These are phyloP conservation scores for Apis florea DNA, from an alignment of 1,140 invertebrate genomes.

Conservation along the genomic window DNA sequence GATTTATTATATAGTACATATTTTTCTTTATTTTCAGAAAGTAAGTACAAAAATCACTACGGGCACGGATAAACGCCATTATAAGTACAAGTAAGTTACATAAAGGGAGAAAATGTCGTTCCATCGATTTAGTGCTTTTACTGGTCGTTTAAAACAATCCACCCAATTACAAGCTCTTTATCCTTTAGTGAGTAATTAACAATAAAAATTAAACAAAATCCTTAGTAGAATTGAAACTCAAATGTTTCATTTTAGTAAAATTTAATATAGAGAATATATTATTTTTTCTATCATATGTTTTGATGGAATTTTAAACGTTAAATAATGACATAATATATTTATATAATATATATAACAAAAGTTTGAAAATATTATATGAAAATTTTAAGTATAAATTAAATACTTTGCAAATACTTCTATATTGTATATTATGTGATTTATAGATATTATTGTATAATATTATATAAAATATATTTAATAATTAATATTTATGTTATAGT, in stretches of 20 bases:
- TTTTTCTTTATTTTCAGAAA: background rate
- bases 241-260: no score
- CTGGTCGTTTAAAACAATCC: constrained; percentile 54
- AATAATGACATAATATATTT: background rate
- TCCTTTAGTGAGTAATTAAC: constrained; percentile 61
- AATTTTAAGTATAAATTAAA: background rate
- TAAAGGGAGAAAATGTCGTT: constrained; percentile 54
- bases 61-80: background rate
- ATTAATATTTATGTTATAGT: constrained; percentile 45
- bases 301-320: background rate
- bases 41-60: background rate
- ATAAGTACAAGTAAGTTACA: constrained; percentile 20
- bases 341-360: background rate
- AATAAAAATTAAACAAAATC: background rate
- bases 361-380: background rate
- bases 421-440: background rate
- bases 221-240: background rate
- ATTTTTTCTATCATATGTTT: background rate
- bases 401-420: no score
- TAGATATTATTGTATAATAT: background rate
- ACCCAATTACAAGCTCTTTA: constrained; percentile 48
- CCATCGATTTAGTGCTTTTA: constrained; percentile 55
- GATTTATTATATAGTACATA: background rate
- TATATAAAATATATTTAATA: background rate
- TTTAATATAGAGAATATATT: background rate